phyloP scores from a whole-genome alignment of 2,888 invertebrate species.

The Lepidonotus clava region DNA sequence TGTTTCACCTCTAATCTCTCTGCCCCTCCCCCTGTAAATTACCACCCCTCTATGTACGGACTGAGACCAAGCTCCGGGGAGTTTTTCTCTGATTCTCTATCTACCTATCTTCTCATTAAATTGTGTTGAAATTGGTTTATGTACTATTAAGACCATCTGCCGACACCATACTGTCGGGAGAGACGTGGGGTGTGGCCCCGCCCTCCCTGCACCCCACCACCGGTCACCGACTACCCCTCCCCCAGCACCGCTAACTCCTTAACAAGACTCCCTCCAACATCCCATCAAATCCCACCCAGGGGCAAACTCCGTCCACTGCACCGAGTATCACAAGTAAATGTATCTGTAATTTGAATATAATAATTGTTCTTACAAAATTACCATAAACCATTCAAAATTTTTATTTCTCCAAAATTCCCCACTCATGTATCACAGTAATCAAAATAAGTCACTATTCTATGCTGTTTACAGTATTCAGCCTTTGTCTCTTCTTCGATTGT shows the following conservation, averaged over 20 bases:
- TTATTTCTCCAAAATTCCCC: too few species aligned
- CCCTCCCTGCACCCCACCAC: background rate
- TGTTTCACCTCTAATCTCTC: background rate
- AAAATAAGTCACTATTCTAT: too few species aligned
- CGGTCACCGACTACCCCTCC: background rate
- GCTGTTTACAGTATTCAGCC: too few species aligned
- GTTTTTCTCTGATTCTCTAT: constrained; percentile 1
- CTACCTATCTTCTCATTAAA: constrained; percentile 28
- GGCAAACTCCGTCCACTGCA: too few species aligned
- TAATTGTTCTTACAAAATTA: too few species aligned
- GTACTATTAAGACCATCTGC: constrained; percentile 18
- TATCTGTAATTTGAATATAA: too few species aligned
- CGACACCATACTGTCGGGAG: background rate
- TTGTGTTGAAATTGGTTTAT: constrained; percentile 49
- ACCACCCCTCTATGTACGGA: constrained; percentile 22
- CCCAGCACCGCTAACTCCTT: background rate
- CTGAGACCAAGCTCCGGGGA: constrained; percentile 41
- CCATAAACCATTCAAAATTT: too few species aligned
- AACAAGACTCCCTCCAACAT: background rate
- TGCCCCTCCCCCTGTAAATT: background rate
- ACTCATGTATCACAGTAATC: too few species aligned
- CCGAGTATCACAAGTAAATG: too few species aligned
- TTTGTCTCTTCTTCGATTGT: too few species aligned
- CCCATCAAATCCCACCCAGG: background rate
- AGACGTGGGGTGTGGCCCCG: constrained; percentile 36